Base-by-base conservation (phyloP, 2,797 vertebrate species). In the Leptoclinus maculatus region DNA sequence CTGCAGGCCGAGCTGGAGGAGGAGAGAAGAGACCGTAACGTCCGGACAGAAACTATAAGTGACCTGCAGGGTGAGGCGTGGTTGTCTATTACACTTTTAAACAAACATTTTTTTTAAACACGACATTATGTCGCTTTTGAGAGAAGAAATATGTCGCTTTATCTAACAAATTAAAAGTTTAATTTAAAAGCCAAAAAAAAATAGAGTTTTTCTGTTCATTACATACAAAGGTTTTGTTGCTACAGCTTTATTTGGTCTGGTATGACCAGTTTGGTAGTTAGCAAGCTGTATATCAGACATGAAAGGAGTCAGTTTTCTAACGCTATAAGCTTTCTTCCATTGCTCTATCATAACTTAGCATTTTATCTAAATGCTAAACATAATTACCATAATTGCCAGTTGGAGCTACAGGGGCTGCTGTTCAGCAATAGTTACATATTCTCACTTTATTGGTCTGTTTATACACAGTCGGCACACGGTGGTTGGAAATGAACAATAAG, bases 61-160 rank as follows among this genome's bases (percentile, higher is more conserved):
- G 97, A 99, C 85, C 94, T 99, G 83, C 97, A 99, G 95, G 97
- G 98, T 99, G 96, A 91, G 93, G 27, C 36, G 0, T 3, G 2
- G 17, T 27, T 17, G 2, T 68, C 17, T 14, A 1, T 51, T 39
- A 27, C 16, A 60, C 36, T 29, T 36, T 12, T 49, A 21, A 53
- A 49, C 45, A 6, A 8, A n/a, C 11, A 45, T 56, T 32, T 34
- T 29, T 49, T 32, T 78, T 51, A 16, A 54, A 71, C 59, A 5
- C 7, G 0, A 58, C 14, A 2, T 13, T 13, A 7, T 34, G 53
- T 13, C 3, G n/a, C 60, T 49, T 63, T 49, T 39, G 6, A 64
- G 32, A 11, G 13, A 45, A 63, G 6, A 53, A 43, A 45, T 3
- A 19, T 16, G 23, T 32, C 17, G 10, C 67, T 47, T 12, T 29